A percentile compares a stretch with the other conserved stretches of the same genome.
phyloP scores from a whole-genome alignment of 2,888 invertebrate genomes.

The Ophioninae sp. region DNA sequence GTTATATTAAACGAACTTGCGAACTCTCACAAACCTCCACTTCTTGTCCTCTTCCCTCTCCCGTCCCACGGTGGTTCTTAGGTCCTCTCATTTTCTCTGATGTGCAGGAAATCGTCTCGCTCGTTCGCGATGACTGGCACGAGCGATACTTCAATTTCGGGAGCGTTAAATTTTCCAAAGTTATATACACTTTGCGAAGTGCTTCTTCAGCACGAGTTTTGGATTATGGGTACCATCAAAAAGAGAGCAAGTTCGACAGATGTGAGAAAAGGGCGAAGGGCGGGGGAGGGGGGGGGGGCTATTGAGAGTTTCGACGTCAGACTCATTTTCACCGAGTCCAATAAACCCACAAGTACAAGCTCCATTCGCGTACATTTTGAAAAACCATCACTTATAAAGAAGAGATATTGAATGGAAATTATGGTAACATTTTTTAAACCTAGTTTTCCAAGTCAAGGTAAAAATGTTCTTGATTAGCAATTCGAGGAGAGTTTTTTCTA shows the following conservation, averaged over 20 bases:
- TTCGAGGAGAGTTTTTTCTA: too few species aligned
- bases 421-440: not conserved
- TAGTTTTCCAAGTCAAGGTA: too few species aligned
- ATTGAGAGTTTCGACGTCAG: slow-evolving; percentile 1
- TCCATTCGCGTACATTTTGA: not conserved
- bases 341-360: too few species aligned
- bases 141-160: slow-evolving; percentile 31
- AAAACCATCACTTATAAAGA: not conserved
- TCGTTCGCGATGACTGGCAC: not conserved
- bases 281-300: not conserved
- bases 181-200: slow-evolving; percentile 43
- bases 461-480: too few species aligned
- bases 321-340: not conserved
- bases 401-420: not conserved
- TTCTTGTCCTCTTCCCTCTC: not conserved
- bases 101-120: slow-evolving; percentile 1
- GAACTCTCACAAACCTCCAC: slow-evolving; percentile 18
- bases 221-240: not conserved
- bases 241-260: not conserved
- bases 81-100: slow-evolving; percentile 1
- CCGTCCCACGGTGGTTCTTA: not conserved
- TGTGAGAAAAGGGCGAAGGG: not conserved
- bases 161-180: slow-evolving; percentile 48
- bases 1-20: slow-evolving; percentile 52
- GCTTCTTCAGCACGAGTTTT: slow-evolving; percentile 34